Evolutionary conservation across 2,113 vertebrate species (phyloP), one percentile per base, ranked within the genome.

Genomic region (Echinops telfairi): DNA sequence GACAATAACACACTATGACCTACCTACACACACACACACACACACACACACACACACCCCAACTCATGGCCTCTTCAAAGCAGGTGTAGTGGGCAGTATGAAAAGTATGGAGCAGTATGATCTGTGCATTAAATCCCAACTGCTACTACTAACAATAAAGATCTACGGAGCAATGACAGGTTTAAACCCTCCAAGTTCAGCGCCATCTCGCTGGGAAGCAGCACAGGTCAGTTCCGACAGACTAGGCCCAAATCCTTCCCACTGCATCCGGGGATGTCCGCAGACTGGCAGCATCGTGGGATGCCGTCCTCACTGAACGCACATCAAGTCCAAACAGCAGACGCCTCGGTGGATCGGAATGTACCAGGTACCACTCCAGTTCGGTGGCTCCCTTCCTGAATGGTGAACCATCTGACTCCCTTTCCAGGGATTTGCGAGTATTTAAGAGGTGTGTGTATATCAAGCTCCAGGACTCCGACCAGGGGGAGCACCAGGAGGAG

Each of bases 241-340:
- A 15, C 16, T 19, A 62, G 89, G n/a, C 79, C 84, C 70, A 14
- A 7, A 2, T 27, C 73, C 64, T 27, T 0, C 62, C 14, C 53
- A 38, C 31, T 9, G 2, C 20, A 27, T 5, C 11, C 38, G 0
- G 1, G 66, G 73, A 84, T 6, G 0, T 0, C 0, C 7, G 8
- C 47, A 62, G 36, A 38, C 1, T 0, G 16, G 38, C 53, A 17
- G 38, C 7, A 1, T 22, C 93, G 27, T 25, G 38, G n/a, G 3
- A 33, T 8, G 0, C 16, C 2, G 0, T 0, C n/a, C 16, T 66
- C 47, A 66, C 53, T 23, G 6, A 17, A 57, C 36, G 27, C 0
- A 0, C 0, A 0, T 5, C 9, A 58, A 22, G 27, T 1, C 3
- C 29, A 2, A 9, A 22, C 14, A 85, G 11, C 0, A 6, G 38